Evolutionary conservation across 2,888 invertebrate species (phyloP).

Genomic region (Euspilapteryx auroguttella): DNA sequence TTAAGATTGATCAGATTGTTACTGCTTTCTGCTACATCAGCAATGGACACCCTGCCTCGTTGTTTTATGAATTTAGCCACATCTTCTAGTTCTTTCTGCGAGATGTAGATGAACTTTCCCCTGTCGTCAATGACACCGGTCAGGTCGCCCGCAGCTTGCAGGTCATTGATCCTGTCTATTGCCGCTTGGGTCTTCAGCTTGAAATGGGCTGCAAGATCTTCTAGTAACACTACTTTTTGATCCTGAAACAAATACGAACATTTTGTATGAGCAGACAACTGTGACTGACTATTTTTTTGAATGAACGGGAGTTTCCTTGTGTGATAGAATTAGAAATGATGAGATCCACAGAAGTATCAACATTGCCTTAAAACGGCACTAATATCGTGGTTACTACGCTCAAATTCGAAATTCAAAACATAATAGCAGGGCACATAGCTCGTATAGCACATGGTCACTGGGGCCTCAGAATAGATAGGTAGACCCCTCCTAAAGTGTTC

Average conservation of each 20-base stretch:
- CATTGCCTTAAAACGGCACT: no score
- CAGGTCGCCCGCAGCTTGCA: constrained; percentile 81
- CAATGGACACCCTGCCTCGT: constrained; percentile 90
- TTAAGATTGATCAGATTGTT: constrained; percentile 87
- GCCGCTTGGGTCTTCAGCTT: constrained; percentile 88
- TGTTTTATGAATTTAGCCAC: constrained; percentile 96
- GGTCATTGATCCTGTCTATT: constrained; percentile 82
- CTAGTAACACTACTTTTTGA: constrained; percentile 90
- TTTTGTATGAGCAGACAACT: neutral
- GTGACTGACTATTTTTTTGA: constrained; percentile 6
- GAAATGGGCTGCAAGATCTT: constrained; percentile 91
- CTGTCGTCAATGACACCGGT: constrained; percentile 98
- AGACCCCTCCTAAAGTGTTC: no score
- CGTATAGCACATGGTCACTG: no score
- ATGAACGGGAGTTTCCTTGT: no score
- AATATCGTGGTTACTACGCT: no score
- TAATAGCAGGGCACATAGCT: no score
- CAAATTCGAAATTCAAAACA: no score
- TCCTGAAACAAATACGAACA: constrained; percentile 41
- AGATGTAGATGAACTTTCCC: constrained; percentile 98
- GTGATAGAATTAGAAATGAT: no score
- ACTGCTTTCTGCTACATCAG: constrained; percentile 92
- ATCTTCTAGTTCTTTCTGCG: constrained; percentile 83
- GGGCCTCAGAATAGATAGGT: no score
- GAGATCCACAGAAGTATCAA: no score